Conservation (phyloP, 2,797 vertebrate species). For the Chelmon rostratus region DNA sequence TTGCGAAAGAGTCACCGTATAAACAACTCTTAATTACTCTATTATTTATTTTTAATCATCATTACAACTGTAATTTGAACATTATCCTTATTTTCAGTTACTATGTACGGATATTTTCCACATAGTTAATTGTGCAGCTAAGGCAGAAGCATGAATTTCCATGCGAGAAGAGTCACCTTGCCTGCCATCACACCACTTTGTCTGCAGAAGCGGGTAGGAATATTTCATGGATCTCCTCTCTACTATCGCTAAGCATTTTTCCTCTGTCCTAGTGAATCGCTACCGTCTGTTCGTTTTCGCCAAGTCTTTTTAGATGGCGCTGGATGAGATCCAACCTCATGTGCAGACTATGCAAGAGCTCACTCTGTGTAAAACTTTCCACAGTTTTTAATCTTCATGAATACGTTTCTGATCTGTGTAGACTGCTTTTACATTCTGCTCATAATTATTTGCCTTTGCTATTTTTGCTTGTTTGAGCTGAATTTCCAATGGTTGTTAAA, state of each 20-base stretch:
- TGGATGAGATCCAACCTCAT: slow-evolving; percentile 13
- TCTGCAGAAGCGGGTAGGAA: slow-evolving; percentile 91
- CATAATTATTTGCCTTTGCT: neutral
- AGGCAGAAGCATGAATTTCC: slow-evolving; percentile 90
- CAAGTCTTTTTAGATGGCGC: neutral
- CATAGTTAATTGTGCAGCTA: slow-evolving; percentile 56
- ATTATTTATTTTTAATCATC: neutral
- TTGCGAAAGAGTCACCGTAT: neutral
- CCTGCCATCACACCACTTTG: slow-evolving; percentile 92
- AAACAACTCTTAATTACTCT: neutral
- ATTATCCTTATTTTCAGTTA: slow-evolving; percentile 3
- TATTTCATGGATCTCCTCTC: slow-evolving; percentile 24
- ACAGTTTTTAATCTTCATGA: slow-evolving; percentile 5
- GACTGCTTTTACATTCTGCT: neutral
- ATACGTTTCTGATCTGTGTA: neutral
- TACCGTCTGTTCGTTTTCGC: slow-evolving; percentile 4
- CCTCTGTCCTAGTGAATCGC: neutral
- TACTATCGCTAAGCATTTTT: slow-evolving; percentile 7
- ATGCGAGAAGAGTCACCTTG: slow-evolving; percentile 92
- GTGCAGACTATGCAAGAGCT: slow-evolving; percentile 14
- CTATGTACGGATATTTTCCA: slow-evolving; percentile 60
- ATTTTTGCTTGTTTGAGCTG: neutral
- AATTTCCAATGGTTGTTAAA: neutral
- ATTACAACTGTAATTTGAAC: slow-evolving; percentile 1
- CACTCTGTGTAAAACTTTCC: slow-evolving; percentile 7